Base-by-base conservation (phyloP, 2,113 vertebrate genomes). In the Marmota monax region DNA sequence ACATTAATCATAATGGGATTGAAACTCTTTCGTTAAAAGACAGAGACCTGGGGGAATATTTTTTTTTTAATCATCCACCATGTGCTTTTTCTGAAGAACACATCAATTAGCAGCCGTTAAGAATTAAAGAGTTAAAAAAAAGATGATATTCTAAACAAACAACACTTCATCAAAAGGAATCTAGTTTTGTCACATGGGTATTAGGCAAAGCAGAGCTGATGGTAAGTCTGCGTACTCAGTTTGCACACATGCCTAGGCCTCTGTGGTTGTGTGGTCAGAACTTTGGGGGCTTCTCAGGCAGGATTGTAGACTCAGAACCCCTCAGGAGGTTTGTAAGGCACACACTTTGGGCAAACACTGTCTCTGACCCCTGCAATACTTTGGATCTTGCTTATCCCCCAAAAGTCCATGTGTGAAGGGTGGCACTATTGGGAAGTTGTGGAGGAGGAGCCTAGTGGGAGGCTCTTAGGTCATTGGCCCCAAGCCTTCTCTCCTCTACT, bases 11-110 rank as follows among this genome's bases (percentile, higher is more conserved):
- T 58, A 74, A 82, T 4, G 34, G 42, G 53, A 80, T 42, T 22
- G 69, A 83, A 85, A 93, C 67, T 92, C 63, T 85, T 84, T 42
- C 6, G 11, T 23, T 91, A 72, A 88, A 91, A 88, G 72, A 93
- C 23, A 86, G 77, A 82, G 82, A 78, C 16, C 45, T 61, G 18
- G 7, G 34, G 27, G 56, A 70, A 22, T 22, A 3, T 3, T 25
- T 27, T 63, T 63, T 63, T 96, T 83, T 10, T 27, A 29, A 56
- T 5, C 27, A 56, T 5, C 23, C 61, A 65, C 37, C 22, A 4
- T 37, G 48, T 58, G 53, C 65, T 79, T 69, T 84, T 73, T 8
- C 53, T 3, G 10, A 61, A 37, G 17, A 34, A 27, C 8, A 53
- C 37, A 58, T 72, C 83, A 27, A 78, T 88, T 42, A 67, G 88